Evolutionary conservation across 2,113 vertebrate species (phyloP).

Genomic region (Rhadina sibilatrix): DNA sequence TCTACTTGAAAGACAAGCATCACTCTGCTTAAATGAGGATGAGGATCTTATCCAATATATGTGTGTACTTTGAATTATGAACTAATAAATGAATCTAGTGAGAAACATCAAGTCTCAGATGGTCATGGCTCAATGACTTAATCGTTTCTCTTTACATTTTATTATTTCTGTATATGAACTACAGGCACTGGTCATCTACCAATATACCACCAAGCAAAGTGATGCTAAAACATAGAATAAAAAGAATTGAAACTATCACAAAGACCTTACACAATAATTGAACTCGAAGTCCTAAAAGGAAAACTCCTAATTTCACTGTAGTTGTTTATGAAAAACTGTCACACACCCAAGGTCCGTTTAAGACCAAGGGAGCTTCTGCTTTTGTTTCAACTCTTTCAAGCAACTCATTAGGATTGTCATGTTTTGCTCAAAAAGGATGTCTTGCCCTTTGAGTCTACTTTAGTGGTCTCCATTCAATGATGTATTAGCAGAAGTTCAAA

Average conservation of each 20-base stretch:
- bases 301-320: background rate
- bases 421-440: background rate
- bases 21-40: background rate
- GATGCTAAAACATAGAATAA: background rate
- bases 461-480: background rate
- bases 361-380: background rate
- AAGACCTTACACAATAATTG: background rate
- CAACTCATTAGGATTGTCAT: background rate
- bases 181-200: rapidly evolving
- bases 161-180: background rate
- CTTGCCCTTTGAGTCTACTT: background rate
- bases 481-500: background rate
- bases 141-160: background rate
- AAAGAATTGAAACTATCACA: background rate
- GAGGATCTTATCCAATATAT: background rate
- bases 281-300: background rate
- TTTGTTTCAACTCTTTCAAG: background rate
- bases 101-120: background rate
- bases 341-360: background rate
- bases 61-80: background rate
- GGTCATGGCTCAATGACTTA: background rate
- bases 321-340: background rate
- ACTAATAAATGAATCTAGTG: background rate
- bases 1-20: background rate
- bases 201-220: background rate